These are phyloP conservation scores for Notodonta dromedarius DNA, from an alignment of 2,888 invertebrate species.

Conservation along the genomic window DNA sequence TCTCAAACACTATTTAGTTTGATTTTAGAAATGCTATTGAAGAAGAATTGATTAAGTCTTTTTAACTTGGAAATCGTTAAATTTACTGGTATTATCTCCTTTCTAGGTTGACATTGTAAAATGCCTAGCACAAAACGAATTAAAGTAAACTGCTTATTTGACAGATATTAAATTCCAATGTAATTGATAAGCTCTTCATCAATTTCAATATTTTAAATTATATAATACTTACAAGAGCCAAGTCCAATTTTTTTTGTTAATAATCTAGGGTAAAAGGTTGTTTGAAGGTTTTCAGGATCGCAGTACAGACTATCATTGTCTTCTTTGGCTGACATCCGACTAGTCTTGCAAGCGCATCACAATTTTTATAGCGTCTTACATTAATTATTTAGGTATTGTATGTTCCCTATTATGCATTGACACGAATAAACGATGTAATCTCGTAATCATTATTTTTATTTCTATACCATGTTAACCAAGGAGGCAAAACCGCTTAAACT, in stretches of 20 bases:
- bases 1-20: too few species aligned
- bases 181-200: slow-evolving; percentile 26
- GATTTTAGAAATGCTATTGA: too few species aligned
- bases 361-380: slow-evolving; percentile 64
- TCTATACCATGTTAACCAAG: background rate
- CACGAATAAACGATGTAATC: slow-evolving; percentile 81
- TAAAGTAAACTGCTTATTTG: too few species aligned
- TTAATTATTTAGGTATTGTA: slow-evolving; percentile 52
- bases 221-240: too few species aligned
- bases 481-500: too few species aligned
- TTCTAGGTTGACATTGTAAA: too few species aligned
- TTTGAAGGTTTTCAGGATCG: slow-evolving; percentile 29
- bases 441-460: slow-evolving; percentile 46
- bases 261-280: too few species aligned
- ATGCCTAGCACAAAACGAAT: too few species aligned
- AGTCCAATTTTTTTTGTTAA: too few species aligned
- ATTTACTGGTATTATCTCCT: too few species aligned
- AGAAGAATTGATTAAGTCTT: too few species aligned
- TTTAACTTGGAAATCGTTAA: too few species aligned
- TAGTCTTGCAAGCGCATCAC: slow-evolving; percentile 66
- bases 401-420: slow-evolving; percentile 78
- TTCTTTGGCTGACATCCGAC: slow-evolving; percentile 19
- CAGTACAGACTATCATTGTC: slow-evolving; percentile 41
- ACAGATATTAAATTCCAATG: slow-evolving; percentile 12
- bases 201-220: background rate